These are phyloP conservation scores for Zaprionus ornatus DNA, from an alignment of 1,140 invertebrate genomes.

Conservation along the genomic window DNA sequence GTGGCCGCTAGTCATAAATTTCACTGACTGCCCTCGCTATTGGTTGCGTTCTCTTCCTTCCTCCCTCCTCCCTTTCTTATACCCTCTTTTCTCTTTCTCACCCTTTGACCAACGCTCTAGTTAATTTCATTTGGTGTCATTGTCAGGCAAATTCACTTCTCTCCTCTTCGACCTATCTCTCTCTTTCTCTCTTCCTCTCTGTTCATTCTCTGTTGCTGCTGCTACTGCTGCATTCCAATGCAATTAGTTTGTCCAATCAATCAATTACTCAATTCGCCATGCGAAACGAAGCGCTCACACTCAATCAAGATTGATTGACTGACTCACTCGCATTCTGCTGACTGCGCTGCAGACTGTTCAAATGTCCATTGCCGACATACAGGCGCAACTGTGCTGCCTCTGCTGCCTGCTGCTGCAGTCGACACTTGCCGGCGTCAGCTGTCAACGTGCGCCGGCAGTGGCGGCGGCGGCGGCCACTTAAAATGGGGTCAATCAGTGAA, in stretches of 20 bases:
- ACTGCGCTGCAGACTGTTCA: too few relatives aligned
- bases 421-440: conserved; percentile 37
- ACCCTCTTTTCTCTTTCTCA: not conserved
- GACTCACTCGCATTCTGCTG: too few relatives aligned
- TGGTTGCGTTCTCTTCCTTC: too few relatives aligned
- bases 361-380: conserved; percentile 33
- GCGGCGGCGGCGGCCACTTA: conserved; percentile 5
- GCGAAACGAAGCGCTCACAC: conserved; percentile 5
- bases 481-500: conserved; percentile 42
- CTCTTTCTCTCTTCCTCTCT: not conserved
- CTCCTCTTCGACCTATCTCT: not conserved
- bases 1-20: conserved; percentile 63
- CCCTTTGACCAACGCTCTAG: conserved; percentile 43
- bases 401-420: too few relatives aligned
- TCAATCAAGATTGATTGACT: conserved; percentile 5
- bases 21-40: conserved; percentile 19
- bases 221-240: conserved; percentile 18
- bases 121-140: conserved; percentile 71
- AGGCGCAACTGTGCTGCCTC: conserved; percentile 20
- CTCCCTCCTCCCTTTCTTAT: not conserved
- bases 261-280: conserved; percentile 12
- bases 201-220: not conserved
- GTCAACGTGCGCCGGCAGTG: conserved; percentile 10
- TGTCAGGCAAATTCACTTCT: conserved; percentile 42
- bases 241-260: conserved; percentile 24